Conservation (phyloP, 2,797 vertebrate genomes). For the Tolypeutes matacus region DNA sequence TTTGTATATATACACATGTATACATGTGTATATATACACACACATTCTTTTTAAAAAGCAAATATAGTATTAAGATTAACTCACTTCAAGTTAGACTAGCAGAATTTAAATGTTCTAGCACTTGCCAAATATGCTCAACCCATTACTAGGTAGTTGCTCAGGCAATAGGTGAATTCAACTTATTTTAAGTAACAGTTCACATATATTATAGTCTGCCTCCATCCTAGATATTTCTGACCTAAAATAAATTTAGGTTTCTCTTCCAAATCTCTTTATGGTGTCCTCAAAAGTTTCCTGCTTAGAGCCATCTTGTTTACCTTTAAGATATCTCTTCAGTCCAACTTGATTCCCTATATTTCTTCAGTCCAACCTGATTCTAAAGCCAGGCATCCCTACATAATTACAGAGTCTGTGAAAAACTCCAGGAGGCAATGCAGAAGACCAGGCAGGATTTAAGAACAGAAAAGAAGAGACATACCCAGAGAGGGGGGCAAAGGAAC, state of each 20-base stretch:
- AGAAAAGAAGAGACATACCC: neutral
- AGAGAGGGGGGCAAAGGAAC: neutral
- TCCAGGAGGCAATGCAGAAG: neutral
- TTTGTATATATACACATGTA: neutral
- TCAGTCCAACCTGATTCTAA: conserved; percentile 3
- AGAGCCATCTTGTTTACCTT: neutral
- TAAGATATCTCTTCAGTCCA: conserved; percentile 21
- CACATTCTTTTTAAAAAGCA: neutral
- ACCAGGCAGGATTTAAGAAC: neutral
- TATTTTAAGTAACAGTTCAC: conserved; percentile 31
- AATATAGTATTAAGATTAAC: conserved; percentile 37
- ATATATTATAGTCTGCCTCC: neutral
- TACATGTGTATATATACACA: neutral
- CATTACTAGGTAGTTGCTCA: neutral
- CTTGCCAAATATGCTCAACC: conserved; percentile 30
- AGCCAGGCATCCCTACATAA: neutral
- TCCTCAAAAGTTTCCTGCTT: conserved; percentile 8
- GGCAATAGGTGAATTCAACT: neutral
- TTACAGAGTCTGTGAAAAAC: neutral
- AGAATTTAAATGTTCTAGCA: conserved; percentile 48
- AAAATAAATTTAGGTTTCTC: conserved; percentile 55
- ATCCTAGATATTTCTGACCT: neutral
- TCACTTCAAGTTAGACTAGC: conserved; percentile 15
- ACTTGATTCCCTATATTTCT: neutral
- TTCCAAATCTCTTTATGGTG: conserved; percentile 35